Evolutionary conservation across 2,888 invertebrate genomes (phyloP).

Genomic region (Hypomecis punctinalis): DNA sequence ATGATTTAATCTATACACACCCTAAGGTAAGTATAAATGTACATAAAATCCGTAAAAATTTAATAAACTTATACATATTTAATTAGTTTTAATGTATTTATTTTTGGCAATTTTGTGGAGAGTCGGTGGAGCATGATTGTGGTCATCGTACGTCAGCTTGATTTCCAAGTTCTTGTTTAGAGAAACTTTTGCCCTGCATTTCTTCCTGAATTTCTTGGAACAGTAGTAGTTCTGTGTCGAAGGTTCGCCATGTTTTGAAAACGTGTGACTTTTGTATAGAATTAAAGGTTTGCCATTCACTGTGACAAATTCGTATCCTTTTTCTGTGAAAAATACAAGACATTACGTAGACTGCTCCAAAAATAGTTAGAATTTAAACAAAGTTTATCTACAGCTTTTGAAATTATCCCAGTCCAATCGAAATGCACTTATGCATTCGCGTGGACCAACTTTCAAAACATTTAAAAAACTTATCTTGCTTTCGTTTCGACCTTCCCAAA

Average conservation of each 20-base stretch:
- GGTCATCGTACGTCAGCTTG: conserved; percentile 3
- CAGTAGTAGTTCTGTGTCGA: conserved; percentile 38
- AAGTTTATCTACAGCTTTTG: background rate
- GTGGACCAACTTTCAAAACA: no score
- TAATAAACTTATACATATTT: background rate
- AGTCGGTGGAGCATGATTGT: conserved; percentile 36
- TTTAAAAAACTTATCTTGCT: no score
- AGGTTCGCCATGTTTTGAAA: conserved; percentile 33
- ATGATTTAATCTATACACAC: no score
- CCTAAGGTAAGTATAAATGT: no score
- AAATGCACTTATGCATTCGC: no score
- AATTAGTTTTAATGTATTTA: background rate
- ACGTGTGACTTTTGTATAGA: conserved; percentile 39
- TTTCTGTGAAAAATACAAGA: conserved; percentile 4
- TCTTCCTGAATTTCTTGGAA: conserved; percentile 34
- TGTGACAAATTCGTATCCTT: conserved; percentile 6
- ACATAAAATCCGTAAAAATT: no score
- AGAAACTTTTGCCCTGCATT: conserved; percentile 43
- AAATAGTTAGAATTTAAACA: background rate
- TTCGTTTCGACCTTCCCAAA: no score
- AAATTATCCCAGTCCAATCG: no score
- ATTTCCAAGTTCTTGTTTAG: conserved; percentile 31
- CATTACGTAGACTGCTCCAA: no score
- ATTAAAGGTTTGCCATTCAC: conserved; percentile 30
- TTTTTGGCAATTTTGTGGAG: background rate